phyloP scores from a whole-genome alignment of 1,140 invertebrate species.

The Cydia fagiglandana region DNA sequence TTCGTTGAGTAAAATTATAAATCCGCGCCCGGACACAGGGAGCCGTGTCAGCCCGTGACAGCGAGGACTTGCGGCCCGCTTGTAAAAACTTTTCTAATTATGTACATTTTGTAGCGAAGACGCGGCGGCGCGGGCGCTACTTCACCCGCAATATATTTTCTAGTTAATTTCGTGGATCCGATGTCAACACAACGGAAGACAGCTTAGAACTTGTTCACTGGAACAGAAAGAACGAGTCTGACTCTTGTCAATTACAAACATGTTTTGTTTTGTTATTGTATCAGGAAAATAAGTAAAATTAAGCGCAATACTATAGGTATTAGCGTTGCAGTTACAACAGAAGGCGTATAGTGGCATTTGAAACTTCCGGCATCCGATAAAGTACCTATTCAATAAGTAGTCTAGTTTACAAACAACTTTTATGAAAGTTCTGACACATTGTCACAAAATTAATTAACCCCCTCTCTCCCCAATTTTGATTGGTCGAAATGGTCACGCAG shows the following conservation, averaged over 20 bases:
- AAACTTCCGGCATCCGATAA: no score
- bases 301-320: background rate
- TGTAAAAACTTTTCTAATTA: conserved; percentile 79
- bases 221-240: background rate
- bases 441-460: no score
- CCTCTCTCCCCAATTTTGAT: no score
- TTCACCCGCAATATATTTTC: conserved; percentile 66
- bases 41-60: conserved; percentile 73
- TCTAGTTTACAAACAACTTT: no score
- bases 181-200: conserved; percentile 46
- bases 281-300: background rate
- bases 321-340: no score
- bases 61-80: conserved; percentile 61
- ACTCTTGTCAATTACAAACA: background rate
- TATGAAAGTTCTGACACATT: no score
- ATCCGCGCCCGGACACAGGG: conserved; percentile 67
- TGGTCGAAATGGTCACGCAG: no score
- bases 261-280: conserved; percentile 23
- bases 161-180: conserved; percentile 65
- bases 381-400: no score
- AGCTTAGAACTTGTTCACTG: conserved; percentile 31
- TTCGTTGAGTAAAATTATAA: conserved; percentile 70
- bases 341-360: no score
- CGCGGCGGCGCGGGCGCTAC: conserved; percentile 47
- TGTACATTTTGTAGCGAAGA: conserved; percentile 77